Percentiles rank a stretch among this genome's conserved stretches.
These are phyloP conservation scores for Lissocephala sabroskyi DNA, from an alignment of 2,888 invertebrate genomes.

Conservation along the genomic window DNA sequence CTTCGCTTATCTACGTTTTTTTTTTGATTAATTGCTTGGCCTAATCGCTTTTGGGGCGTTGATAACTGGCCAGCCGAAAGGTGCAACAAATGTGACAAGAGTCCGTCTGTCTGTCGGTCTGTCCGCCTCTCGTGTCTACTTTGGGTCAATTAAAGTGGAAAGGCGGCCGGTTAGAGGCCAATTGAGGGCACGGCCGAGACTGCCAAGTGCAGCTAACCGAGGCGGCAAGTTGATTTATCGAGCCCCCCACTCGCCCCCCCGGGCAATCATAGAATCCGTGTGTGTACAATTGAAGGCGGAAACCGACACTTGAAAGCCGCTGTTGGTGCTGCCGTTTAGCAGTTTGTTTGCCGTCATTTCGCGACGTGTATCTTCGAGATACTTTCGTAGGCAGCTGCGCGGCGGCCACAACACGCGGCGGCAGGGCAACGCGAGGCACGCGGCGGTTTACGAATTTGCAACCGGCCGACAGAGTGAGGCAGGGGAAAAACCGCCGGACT, in stretches of 20 bases:
- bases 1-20: not conserved
- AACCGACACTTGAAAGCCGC: conserved; percentile 42
- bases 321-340: conserved; percentile 2
- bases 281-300: conserved; percentile 32
- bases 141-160: too few relatives aligned
- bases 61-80: not conserved
- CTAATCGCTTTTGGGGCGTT: conserved; percentile 15
- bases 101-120: too few relatives aligned
- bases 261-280: not conserved
- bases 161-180: not conserved
- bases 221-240: too few relatives aligned
- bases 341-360: not conserved
- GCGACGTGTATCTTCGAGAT: conserved; percentile 29
- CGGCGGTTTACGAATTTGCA: conserved; percentile 5
- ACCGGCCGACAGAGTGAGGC: conserved; percentile 6
- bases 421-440: not conserved
- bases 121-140: too few relatives aligned
- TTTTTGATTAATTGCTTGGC: conserved; percentile 45
- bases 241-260: too few relatives aligned
- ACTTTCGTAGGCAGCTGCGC: conserved; percentile 10
- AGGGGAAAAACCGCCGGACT: too few relatives aligned
- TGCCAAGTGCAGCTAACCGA: too few relatives aligned
- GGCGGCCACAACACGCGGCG: conserved; percentile 19
- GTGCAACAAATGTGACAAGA: not conserved
- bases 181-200: too few relatives aligned